Base-by-base conservation (phyloP, 1,140 invertebrate species). In the Plodia interpunctella region DNA sequence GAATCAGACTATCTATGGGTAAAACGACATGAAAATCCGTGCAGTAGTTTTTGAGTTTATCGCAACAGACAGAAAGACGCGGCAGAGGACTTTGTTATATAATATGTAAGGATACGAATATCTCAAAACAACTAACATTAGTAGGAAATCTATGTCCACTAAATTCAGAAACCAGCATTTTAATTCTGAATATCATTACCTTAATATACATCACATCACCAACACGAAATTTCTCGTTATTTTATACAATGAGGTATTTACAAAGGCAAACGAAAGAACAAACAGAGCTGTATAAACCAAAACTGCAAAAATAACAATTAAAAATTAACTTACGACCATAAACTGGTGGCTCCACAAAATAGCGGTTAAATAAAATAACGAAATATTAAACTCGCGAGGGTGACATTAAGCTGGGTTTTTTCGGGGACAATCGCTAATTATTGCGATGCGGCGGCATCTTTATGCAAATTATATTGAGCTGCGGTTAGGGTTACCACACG, bases 381-480 rank as follows among this genome's bases (percentile, higher is more conserved):
- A 44, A 32, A 44, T 44, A 44, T 44, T 44, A 44, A 44, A 15
- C 38, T 44, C 38, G 38, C 38, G 38, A n/a, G 38, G 38, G 38
- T n/a, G 10, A 44, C 38, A 44, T 44, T n/a, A 15, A 44, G 38
- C 15, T 6, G 1, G 51, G 9, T 53, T 53, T 53, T 51, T 53
- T 53, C 25, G 20, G 51, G 19, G 20, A 53, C 51, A 25, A 53
- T 53, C 8, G 35, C n/a, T 19, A 44, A 44, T 38, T 38, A 56
- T 56, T 56, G 30, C 55, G 55, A 44, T 19, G n/a, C 54, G 17
- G 19, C 32, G 57, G 25, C 58, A 51, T 59, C 21, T 59, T 59
- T 59, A 59, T 59, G 58, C 60, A 54, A 55, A 55, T 55, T 28
- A 56, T 19, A 53, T 53, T 53, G 51, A n/a, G 38, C 38, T 17